Evolutionary conservation across 2,797 vertebrate species (phyloP).

Genomic region (Leuciscus waleckii): DNA sequence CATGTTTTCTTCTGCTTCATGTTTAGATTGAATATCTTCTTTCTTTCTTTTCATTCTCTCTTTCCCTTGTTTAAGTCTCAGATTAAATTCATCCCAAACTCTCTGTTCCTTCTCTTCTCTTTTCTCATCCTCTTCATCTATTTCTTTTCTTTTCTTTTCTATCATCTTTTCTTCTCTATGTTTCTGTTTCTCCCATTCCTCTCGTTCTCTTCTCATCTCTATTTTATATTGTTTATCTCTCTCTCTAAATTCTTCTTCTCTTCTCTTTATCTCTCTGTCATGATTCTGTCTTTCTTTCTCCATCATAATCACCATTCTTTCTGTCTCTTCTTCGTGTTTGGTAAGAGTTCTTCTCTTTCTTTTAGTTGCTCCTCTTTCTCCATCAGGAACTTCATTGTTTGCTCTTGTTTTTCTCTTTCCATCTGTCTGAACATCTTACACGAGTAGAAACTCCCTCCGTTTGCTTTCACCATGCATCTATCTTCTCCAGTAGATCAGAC

Average conservation of each 20-base stretch:
- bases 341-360: not conserved
- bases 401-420: slow-evolving; percentile 10
- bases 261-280: not conserved
- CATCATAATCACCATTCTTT: not conserved
- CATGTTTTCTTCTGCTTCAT: slow-evolving; percentile 1
- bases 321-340: not conserved
- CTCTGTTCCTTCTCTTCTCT: too few species aligned
- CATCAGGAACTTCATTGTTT: not conserved
- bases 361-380: not conserved
- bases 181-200: too few species aligned
- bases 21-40: not conserved
- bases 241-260: not conserved
- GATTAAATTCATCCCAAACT: too few species aligned
- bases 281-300: not conserved
- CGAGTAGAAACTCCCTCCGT: slow-evolving; percentile 7
- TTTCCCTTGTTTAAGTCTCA: not conserved
- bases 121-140: not conserved
- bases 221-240: too few species aligned
- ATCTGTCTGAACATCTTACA: slow-evolving; percentile 6
- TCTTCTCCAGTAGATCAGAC: slow-evolving; percentile 7
- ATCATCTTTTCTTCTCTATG: too few species aligned
- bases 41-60: not conserved
- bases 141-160: too few species aligned
- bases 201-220: too few species aligned
- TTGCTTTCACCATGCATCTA: not conserved